Conservation (phyloP, 2,888 invertebrate species). For the Malthinus seriepunctatus region DNA sequence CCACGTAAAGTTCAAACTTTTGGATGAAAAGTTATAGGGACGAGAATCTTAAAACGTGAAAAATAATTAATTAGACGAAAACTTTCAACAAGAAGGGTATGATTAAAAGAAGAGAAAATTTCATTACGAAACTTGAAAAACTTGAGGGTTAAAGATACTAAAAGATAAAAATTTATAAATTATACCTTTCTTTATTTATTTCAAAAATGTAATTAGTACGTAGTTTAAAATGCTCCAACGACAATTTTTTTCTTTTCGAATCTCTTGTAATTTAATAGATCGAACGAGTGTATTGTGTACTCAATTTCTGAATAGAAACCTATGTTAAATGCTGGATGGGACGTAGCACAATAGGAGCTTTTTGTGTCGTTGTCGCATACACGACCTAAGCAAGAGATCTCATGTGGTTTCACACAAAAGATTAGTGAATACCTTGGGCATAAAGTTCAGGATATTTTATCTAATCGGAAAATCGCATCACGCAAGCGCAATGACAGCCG, state of each 20-base stretch:
- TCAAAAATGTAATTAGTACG: too few relatives aligned
- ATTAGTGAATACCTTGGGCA: slow-evolving; percentile 46
- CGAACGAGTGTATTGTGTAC: slow-evolving; percentile 34
- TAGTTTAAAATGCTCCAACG: too few relatives aligned
- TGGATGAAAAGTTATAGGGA: slow-evolving; percentile 14
- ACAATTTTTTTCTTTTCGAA: too few relatives aligned
- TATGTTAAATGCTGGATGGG: slow-evolving; percentile 29
- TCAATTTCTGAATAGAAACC: slow-evolving; percentile 31
- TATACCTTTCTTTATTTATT: too few relatives aligned
- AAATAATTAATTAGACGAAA: slow-evolving; percentile 29
- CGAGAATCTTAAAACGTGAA: slow-evolving; percentile 18
- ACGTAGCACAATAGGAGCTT: slow-evolving; percentile 36
- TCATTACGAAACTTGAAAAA: not conserved
- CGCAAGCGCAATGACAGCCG: slow-evolving; percentile 48
- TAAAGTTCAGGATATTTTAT: slow-evolving; percentile 44
- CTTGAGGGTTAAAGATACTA: too few relatives aligned
- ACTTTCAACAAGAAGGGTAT: slow-evolving; percentile 10
- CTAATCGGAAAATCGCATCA: slow-evolving; percentile 49
- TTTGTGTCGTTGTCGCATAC: slow-evolving; percentile 35
- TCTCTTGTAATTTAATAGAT: slow-evolving; percentile 27
- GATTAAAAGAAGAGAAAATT: slow-evolving; percentile 23
- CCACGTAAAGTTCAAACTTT: slow-evolving; percentile 22
- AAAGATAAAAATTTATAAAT: too few relatives aligned
- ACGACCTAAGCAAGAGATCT: slow-evolving; percentile 34
- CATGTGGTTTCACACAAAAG: slow-evolving; percentile 45